Conservation (phyloP, 2,888 invertebrate genomes). For the Drosophila quinaria region DNA sequence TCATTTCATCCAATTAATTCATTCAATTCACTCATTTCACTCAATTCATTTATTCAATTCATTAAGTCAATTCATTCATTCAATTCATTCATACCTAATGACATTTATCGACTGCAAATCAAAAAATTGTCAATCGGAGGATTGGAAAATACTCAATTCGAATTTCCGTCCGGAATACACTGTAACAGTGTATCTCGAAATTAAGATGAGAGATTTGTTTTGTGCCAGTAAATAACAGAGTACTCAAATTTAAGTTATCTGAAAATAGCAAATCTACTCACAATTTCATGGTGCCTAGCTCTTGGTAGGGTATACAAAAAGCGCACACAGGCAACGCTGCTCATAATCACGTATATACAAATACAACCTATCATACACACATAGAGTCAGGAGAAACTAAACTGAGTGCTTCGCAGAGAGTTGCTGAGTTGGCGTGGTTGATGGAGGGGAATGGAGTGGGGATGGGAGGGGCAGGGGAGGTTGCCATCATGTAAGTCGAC, state of each 20-base stretch:
- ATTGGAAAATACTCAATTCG: no score
- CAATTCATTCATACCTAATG: no score
- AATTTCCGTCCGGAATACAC: no score
- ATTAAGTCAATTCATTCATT: no score
- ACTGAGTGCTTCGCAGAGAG: constrained; percentile 41
- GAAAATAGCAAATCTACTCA: background rate
- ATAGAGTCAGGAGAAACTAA: constrained; percentile 34
- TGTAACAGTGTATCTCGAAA: no score
- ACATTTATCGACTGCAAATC: no score
- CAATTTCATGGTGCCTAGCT: background rate
- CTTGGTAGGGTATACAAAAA: constrained; percentile 22
- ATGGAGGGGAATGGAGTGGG: background rate
- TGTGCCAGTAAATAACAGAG: background rate
- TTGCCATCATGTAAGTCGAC: constrained; percentile 38
- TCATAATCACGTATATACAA: constrained; percentile 46
- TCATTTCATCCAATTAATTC: no score
- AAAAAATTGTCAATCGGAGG: no score
- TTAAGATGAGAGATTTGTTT: background rate
- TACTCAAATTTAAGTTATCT: background rate
- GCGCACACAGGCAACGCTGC: constrained; percentile 9
- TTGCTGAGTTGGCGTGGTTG: constrained; percentile 18
- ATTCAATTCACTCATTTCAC: no score
- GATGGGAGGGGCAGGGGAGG: background rate
- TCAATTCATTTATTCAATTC: no score
- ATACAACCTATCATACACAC: constrained; percentile 30